Evolutionary conservation across 1,140 invertebrate species (phyloP).

Genomic region (Arctopsyche grandis): DNA sequence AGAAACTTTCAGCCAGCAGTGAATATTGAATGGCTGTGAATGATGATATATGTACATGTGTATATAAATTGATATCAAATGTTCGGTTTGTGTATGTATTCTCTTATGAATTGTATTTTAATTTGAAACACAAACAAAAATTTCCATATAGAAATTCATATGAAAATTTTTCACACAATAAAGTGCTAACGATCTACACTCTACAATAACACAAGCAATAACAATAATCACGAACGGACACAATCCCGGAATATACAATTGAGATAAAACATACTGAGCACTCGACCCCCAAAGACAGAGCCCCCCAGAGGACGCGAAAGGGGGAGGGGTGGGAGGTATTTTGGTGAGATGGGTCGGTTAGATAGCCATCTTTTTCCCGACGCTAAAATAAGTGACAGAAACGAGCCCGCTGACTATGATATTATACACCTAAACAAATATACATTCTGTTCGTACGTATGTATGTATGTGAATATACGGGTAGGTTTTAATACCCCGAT

Average conservation of each 20-base stretch:
- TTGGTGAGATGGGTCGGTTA: background rate
- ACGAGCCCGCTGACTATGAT: background rate
- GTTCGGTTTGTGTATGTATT: no score
- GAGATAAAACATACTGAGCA: background rate
- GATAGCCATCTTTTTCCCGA: constrained; percentile 1
- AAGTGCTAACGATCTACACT: background rate
- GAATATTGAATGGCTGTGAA: no score
- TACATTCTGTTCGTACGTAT: background rate
- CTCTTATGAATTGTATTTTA: no score
- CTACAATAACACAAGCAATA: background rate
- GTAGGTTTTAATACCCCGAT: background rate
- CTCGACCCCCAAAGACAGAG: background rate
- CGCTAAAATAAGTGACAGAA: constrained; percentile 9
- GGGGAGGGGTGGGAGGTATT: no score
- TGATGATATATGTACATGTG: background rate
- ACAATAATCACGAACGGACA: constrained; percentile 3
- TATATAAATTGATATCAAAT: background rate
- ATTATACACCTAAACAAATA: background rate
- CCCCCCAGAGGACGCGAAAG: background rate
- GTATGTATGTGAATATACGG: background rate
- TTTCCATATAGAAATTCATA: no score
- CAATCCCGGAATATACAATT: background rate
- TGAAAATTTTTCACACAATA: no score
- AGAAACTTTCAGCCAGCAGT: no score
- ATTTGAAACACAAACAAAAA: no score